A percentile compares a stretch with the other conserved stretches of the same genome.
Conservation (phyloP, 2,797 vertebrate species). For the Momotus momota region DNA sequence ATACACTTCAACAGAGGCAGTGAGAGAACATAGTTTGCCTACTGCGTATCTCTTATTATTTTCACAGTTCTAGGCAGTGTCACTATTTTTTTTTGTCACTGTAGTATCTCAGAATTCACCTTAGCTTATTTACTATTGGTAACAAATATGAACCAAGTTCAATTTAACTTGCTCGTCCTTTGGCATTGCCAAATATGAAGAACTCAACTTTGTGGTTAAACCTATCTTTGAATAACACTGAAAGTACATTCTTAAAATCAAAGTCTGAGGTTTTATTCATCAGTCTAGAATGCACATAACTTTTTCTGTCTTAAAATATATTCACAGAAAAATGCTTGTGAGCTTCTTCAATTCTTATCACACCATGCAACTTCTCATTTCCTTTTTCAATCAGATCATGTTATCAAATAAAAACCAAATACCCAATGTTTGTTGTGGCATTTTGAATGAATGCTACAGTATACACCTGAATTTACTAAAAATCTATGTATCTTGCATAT, state of each 20-base stretch:
- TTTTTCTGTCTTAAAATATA: not conserved
- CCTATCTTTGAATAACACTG: not conserved
- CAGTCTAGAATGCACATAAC: not conserved
- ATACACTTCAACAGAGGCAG: not conserved
- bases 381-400: not conserved
- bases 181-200: not conserved
- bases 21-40: not conserved
- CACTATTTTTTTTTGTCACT: not conserved
- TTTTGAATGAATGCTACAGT: not conserved
- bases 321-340: not conserved
- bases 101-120: not conserved
- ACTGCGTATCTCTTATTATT: not conserved
- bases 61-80: not conserved
- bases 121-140: not conserved
- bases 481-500: not conserved
- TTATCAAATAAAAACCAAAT: not conserved
- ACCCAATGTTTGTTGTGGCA: not conserved
- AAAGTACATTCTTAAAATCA: not conserved
- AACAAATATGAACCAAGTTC: not conserved
- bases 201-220: not conserved
- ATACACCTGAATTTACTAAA: not conserved
- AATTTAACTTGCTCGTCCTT: not conserved
- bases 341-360: not conserved
- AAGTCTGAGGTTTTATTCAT: not conserved
- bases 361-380: not conserved